Evolutionary conservation across 2,113 vertebrate genomes (phyloP), one percentile per base, ranked within the genome.

Genomic region (Varanus komodoensis): DNA sequence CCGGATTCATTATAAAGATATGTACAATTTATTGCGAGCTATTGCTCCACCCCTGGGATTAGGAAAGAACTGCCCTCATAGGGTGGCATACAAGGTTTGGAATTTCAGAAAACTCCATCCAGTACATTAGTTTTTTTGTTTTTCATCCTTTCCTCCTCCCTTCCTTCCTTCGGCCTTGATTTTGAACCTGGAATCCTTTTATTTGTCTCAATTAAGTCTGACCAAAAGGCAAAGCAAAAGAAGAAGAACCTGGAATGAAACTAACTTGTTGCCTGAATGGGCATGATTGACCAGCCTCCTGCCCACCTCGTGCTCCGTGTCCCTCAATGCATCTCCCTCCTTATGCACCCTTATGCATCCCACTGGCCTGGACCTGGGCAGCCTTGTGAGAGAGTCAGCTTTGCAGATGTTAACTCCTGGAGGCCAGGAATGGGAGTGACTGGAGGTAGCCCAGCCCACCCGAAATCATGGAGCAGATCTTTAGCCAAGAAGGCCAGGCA

Each of bases 1-100:
- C 98, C 97, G 98, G 96, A 98, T 99, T 98, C 98, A 98, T 97
- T 99, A 98, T 98, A 98, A 98, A 98, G 98, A 99, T 97, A 98
- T 99, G 98, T 99, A 99, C 98, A 98, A 98, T 98, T 98, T 99
- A 98, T 98, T 99, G 96, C 98, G 98, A 95, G 96, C 99, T 97
- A 98, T 99, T 98, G 98, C 98, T 94, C 99, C 98, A 96, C 98
- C 99, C 92, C 98, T 99, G 97, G 99, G 98, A 98, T 98, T 99
- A 98, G 99, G 98, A 94, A 99, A 98, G 98, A 99, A 98, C 98
- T 99, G 98, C 98, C 99, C 98, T 97, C 98, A 98, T 98, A 98
- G 98, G 98, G 98, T 99, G 98, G 98, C 98, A 96, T 99, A 98
- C 98, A 99, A 99, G 99, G 98, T 99, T 98, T 98, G 99, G 97